Evolutionary conservation across 2,888 invertebrate genomes (phyloP).

Genomic region (Drosophila paranaensis): DNA sequence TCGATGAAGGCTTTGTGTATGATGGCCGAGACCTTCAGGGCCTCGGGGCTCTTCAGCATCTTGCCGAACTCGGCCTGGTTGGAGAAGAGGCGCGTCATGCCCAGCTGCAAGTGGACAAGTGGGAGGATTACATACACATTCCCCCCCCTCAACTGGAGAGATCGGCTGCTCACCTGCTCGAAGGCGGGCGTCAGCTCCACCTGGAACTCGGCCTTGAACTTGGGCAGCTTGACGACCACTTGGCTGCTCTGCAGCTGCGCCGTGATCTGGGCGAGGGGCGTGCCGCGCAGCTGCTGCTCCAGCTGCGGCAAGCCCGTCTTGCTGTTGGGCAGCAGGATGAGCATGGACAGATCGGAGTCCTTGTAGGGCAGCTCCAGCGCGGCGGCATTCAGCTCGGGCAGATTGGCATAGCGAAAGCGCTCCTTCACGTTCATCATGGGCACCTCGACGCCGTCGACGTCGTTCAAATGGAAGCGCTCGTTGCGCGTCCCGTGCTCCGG

Average conservation of each 20-base stretch:
- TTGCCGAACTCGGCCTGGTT: constrained; percentile 87
- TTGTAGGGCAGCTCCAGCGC: constrained; percentile 89
- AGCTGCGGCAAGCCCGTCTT: constrained; percentile 88
- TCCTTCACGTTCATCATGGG: constrained; percentile 89
- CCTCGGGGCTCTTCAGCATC: constrained; percentile 85
- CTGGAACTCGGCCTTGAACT: constrained; percentile 92
- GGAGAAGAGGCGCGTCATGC: constrained; percentile 89
- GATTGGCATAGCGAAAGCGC: constrained; percentile 65
- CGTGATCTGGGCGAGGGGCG: constrained; percentile 86
- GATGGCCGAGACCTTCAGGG: constrained; percentile 88
- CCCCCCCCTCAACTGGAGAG: too few relatives aligned
- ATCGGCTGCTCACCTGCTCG: constrained; percentile 84
- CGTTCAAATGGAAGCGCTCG: constrained; percentile 88
- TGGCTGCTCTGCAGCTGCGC: constrained; percentile 85
- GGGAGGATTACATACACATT: background rate
- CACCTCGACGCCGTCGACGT: constrained; percentile 85
- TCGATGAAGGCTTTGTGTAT: constrained; percentile 95
- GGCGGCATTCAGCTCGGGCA: constrained; percentile 67
- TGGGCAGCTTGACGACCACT: constrained; percentile 88
- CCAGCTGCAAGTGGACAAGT: constrained; percentile 84
- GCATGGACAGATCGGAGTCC: constrained; percentile 89
- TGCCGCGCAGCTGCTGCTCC: constrained; percentile 87
- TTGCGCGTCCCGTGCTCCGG: constrained; percentile 86
- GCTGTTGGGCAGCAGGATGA: constrained; percentile 90
- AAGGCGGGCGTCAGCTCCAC: constrained; percentile 87